Conservation (phyloP, 2,113 vertebrate species). For the Tetraodon nigroviridis region DNA sequence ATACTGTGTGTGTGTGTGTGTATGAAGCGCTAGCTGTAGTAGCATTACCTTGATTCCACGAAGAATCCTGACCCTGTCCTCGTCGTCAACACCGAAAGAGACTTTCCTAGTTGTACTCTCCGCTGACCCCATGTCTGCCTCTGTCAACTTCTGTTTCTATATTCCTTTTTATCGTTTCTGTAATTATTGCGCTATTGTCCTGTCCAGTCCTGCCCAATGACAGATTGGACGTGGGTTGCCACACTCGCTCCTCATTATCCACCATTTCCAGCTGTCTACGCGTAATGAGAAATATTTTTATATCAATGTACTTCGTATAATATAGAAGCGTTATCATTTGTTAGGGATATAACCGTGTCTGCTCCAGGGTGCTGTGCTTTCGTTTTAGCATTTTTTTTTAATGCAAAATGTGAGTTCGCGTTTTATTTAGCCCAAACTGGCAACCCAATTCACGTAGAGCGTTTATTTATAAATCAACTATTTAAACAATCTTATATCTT, state of each 20-base stretch:
- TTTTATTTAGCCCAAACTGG: slow-evolving; percentile 12
- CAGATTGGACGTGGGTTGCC: slow-evolving; percentile 4
- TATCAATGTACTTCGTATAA: too few relatives aligned
- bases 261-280: background rate
- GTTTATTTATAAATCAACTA: too few relatives aligned
- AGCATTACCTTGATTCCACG: slow-evolving; percentile 87
- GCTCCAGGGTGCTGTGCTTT: too few relatives aligned
- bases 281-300: too few relatives aligned
- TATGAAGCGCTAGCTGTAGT: slow-evolving; percentile 54
- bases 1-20: slow-evolving; percentile 8
- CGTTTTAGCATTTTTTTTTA: background rate
- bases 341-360: too few relatives aligned
- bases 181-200: too few relatives aligned
- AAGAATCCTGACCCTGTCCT: slow-evolving; percentile 84
- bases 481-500: too few relatives aligned
- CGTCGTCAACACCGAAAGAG: slow-evolving; percentile 86
- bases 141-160: background rate
- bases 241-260: background rate
- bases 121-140: slow-evolving; percentile 77
- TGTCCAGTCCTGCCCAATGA: slow-evolving; percentile 34
- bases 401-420: background rate
- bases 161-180: too few relatives aligned
- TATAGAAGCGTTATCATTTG: too few relatives aligned
- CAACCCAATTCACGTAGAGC: slow-evolving; percentile 5
- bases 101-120: slow-evolving; percentile 83